Conservation (phyloP, 1,140 invertebrate species). For the Drosophila kikkawai region DNA sequence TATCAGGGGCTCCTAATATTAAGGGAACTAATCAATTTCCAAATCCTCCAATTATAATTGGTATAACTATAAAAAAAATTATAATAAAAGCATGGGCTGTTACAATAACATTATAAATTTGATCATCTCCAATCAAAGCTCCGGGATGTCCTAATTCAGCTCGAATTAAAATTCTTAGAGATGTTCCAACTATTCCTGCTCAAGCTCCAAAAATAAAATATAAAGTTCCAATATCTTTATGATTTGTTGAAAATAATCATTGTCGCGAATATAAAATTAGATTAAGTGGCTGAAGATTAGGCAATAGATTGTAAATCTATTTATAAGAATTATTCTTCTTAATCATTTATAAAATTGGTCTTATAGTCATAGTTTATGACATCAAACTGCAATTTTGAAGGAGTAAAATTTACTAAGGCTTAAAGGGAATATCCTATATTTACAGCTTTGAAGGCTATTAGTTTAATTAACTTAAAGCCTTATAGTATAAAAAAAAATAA, state of each 20-base stretch:
- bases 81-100: constrained; percentile 91
- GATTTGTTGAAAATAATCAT: constrained; percentile 90
- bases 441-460: constrained; percentile 87
- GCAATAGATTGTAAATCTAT: constrained; percentile 87
- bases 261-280: constrained; percentile 79
- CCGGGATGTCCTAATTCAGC: constrained; percentile 88
- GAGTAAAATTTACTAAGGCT: constrained; percentile 85
- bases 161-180: constrained; percentile 89
- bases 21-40: constrained; percentile 91
- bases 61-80: constrained; percentile 93
- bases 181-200: constrained; percentile 88
- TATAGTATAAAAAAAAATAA: constrained; percentile 84
- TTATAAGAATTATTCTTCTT: constrained; percentile 86
- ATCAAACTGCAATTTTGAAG: constrained; percentile 87
- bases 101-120: constrained; percentile 90
- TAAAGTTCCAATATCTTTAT: constrained; percentile 91
- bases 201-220: constrained; percentile 91
- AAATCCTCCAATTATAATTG: constrained; percentile 92
- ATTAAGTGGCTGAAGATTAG: constrained; percentile 86
- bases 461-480: constrained; percentile 87
- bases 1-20: constrained; percentile 90
- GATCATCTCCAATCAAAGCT: constrained; percentile 88
- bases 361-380: constrained; percentile 86
- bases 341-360: constrained; percentile 61
- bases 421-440: constrained; percentile 86